A percentile compares a stretch with the other conserved stretches of the same genome.
These are phyloP conservation scores for Camelus dromedarius DNA, from an alignment of 2,113 vertebrate species.

Conservation along the genomic window DNA sequence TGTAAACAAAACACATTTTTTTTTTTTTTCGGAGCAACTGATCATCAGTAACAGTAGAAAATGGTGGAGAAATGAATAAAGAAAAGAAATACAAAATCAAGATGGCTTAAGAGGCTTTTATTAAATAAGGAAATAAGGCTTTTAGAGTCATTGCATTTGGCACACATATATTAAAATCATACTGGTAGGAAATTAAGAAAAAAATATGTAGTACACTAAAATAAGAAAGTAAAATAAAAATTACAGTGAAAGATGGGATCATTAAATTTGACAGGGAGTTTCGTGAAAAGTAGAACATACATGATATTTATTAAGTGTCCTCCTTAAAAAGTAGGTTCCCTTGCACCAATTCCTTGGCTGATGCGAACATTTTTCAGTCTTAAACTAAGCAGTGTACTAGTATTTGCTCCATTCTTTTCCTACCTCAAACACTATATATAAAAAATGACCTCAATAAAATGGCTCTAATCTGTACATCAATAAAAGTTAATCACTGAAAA, in stretches of 20 bases:
- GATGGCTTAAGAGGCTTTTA: constrained; percentile 46
- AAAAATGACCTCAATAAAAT: background rate
- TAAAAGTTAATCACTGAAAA: constrained; percentile 11
- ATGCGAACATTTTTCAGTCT: constrained; percentile 56
- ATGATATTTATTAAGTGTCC: constrained; percentile 68
- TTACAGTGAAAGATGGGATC: constrained; percentile 59
- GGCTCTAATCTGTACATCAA: background rate
- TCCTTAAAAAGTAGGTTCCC: constrained; percentile 75
- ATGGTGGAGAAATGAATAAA: constrained; percentile 79
- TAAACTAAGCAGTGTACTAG: background rate
- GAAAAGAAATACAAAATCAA: constrained; percentile 62
- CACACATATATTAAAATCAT: background rate
- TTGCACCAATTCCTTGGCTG: constrained; percentile 72
- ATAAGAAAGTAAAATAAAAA: constrained; percentile 61
- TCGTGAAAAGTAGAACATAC: constrained; percentile 74
- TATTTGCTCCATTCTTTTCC: background rate
- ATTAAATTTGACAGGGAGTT: constrained; percentile 74
- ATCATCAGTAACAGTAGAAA: constrained; percentile 85
- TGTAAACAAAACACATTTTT: constrained; percentile 92
- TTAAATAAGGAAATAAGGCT: constrained; percentile 58
- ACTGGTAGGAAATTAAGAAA: background rate
- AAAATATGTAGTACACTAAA: constrained; percentile 47
- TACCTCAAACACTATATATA: background rate
- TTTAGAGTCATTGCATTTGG: background rate
- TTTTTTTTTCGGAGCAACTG: constrained; percentile 85